A percentile compares a stretch with the other conserved stretches of the same genome.
Conservation (phyloP, 2,888 invertebrate species). For the Ormyrus nitidulus region DNA sequence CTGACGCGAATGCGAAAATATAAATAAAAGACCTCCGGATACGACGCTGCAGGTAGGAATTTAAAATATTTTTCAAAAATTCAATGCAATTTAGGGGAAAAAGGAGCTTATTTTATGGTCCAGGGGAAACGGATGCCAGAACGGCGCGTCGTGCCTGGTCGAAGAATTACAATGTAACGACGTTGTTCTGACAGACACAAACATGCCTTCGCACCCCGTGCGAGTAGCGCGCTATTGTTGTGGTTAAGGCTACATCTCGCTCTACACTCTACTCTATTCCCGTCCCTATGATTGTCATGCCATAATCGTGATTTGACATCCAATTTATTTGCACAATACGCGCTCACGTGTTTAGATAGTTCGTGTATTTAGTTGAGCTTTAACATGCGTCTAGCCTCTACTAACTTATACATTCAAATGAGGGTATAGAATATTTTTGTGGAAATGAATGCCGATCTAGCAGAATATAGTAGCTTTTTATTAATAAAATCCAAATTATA, state of each 20-base stretch:
- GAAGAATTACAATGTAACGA: background rate
- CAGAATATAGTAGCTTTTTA: too few species aligned
- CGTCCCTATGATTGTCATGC: conserved; percentile 26
- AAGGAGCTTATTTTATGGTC: too few species aligned
- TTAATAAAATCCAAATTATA: too few species aligned
- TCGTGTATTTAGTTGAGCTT: background rate
- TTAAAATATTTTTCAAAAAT: too few species aligned
- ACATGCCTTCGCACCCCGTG: conserved; percentile 27
- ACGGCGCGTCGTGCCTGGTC: too few species aligned
- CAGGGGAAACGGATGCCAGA: too few species aligned
- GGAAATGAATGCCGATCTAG: background rate
- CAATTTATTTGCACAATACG: conserved; percentile 47
- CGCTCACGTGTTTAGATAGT: background rate
- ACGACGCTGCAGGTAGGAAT: too few species aligned
- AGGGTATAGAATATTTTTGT: background rate
- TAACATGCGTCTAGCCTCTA: background rate
- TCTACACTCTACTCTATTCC: conserved; percentile 25
- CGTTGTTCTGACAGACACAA: conserved; percentile 18
- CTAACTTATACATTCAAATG: too few species aligned
- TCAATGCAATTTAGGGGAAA: too few species aligned
- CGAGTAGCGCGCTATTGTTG: conserved; percentile 29
- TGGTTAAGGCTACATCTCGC: conserved; percentile 31
- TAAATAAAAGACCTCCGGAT: background rate
- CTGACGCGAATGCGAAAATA: background rate
- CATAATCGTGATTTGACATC: conserved; percentile 48